These are phyloP conservation scores for Mythimna impura DNA, from an alignment of 2,888 invertebrate species.

Conservation along the genomic window DNA sequence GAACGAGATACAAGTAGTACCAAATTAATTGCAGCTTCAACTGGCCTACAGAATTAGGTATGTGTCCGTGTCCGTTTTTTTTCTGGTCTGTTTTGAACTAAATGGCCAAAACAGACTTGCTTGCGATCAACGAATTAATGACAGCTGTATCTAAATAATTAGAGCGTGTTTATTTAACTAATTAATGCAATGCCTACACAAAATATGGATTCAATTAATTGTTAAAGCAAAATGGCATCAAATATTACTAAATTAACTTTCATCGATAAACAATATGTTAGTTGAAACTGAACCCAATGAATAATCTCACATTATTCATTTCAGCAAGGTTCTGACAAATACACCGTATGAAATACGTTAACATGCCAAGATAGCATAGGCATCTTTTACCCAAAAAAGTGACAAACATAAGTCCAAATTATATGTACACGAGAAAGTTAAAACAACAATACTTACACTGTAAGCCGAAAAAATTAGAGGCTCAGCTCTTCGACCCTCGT, in stretches of 20 bases:
- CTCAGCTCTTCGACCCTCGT: conserved; percentile 62
- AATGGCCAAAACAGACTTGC: too few species aligned
- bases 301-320: conserved; percentile 32
- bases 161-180: conserved; percentile 6
- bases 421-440: conserved; percentile 48
- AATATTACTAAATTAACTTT: conserved; percentile 45
- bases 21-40: too few species aligned
- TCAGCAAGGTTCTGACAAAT: not conserved
- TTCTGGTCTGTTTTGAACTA: too few species aligned
- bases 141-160: not conserved
- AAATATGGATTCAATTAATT: conserved; percentile 30
- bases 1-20: too few species aligned
- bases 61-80: too few species aligned
- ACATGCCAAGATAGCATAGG: conserved; percentile 5
- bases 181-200: not conserved
- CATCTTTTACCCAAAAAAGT: conserved; percentile 17
- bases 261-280: conserved; percentile 35
- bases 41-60: not conserved
- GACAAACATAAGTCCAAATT: conserved; percentile 36
- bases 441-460: conserved; percentile 51
- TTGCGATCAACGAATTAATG: conserved; percentile 5
- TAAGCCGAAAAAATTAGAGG: conserved; percentile 67
- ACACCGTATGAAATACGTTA: conserved; percentile 10
- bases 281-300: conserved; percentile 15
- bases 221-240: conserved; percentile 29